Conservation (phyloP, 2,797 vertebrate species). For the Sebastes variabilis region DNA sequence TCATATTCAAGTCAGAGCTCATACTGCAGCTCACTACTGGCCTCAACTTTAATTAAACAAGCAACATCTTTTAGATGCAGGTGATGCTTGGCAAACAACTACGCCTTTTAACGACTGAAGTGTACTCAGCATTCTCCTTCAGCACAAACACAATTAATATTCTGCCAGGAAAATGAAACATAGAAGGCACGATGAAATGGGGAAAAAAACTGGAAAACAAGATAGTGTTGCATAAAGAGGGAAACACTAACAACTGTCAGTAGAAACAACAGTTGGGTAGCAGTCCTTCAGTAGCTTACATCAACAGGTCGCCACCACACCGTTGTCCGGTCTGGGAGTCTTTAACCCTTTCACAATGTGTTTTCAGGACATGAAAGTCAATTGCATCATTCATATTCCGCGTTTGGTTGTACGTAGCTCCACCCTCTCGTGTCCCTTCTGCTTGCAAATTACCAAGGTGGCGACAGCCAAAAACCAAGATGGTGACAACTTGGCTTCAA, state of each 20-base stretch:
- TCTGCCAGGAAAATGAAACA: slow-evolving; percentile 19
- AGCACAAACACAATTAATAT: slow-evolving; percentile 41
- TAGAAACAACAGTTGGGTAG: slow-evolving; percentile 32
- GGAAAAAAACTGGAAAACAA: slow-evolving; percentile 10
- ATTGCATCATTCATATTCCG: too few relatives aligned
- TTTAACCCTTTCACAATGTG: too few relatives aligned
- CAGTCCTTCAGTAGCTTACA: neutral
- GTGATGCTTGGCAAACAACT: slow-evolving; percentile 35
- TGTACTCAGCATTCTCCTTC: slow-evolving; percentile 19
- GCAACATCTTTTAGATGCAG: slow-evolving; percentile 47
- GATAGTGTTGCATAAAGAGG: neutral
- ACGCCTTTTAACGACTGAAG: neutral
- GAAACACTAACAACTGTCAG: slow-evolving; percentile 21
- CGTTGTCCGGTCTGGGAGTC: too few relatives aligned
- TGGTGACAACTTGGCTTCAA: too few relatives aligned
- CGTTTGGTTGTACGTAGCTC: too few relatives aligned
- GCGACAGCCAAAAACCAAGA: too few relatives aligned
- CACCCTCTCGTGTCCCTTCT: too few relatives aligned
- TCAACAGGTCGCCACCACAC: too few relatives aligned
- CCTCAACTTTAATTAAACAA: slow-evolving; percentile 56
- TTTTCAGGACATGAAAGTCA: too few relatives aligned
- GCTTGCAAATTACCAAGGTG: too few relatives aligned
- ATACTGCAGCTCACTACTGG: slow-evolving; percentile 42
- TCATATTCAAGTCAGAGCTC: slow-evolving; percentile 45
- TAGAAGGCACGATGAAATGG: slow-evolving; percentile 41